Evolutionary conservation across 2,797 vertebrate genomes (phyloP).

Genomic region (Mycteria americana): DNA sequence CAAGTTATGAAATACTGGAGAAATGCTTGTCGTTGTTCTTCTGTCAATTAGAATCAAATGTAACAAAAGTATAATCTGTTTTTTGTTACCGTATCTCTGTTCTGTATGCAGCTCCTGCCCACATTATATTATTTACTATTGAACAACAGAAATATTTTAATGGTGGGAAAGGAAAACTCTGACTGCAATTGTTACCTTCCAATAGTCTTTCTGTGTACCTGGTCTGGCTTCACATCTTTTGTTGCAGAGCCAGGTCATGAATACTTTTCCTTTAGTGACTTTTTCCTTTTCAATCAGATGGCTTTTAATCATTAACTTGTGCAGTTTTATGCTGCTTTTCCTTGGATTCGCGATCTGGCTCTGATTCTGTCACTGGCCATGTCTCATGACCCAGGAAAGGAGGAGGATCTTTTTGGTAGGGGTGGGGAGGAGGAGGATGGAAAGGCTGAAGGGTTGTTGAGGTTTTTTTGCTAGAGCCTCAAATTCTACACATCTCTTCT

Average conservation of each 20-base stretch:
- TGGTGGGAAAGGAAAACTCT: neutral
- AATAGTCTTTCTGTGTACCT: neutral
- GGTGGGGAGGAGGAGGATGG: neutral
- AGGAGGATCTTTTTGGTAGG: neutral
- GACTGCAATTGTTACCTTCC: neutral
- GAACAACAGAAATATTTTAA: constrained; percentile 8
- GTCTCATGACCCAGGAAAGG: neutral
- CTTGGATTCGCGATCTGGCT: neutral
- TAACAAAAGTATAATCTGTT: neutral
- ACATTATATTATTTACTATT: neutral
- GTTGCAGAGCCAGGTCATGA: neutral
- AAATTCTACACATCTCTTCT: neutral
- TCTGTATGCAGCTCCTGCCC: neutral
- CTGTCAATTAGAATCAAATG: constrained; percentile 5
- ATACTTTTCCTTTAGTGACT: neutral
- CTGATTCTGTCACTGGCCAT: neutral
- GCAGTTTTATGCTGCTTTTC: neutral
- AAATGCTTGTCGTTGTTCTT: constrained; percentile 17
- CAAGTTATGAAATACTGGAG: constrained; percentile 14
- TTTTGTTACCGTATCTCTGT: neutral
- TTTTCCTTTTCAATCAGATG: neutral
- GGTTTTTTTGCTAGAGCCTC: neutral
- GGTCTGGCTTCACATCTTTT: neutral
- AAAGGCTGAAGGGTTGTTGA: neutral
- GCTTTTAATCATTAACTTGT: neutral